These are phyloP conservation scores for Cyanoliseus patagonus DNA, from an alignment of 2,113 vertebrate genomes.

Conservation along the genomic window DNA sequence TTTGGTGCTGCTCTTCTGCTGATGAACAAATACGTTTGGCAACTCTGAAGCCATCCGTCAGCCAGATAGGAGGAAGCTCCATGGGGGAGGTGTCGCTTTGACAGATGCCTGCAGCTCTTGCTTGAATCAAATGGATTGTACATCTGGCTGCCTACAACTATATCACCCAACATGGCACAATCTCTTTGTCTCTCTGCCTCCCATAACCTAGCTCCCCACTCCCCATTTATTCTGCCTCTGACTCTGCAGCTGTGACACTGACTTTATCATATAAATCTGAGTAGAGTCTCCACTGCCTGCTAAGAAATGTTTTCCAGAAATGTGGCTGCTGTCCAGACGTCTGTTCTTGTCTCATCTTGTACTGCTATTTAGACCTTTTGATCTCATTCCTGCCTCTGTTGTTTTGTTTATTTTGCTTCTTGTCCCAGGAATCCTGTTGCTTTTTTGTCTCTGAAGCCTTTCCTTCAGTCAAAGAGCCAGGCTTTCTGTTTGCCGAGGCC, in stretches of 20 bases:
- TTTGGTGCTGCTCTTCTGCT: neutral
- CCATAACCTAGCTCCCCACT: neutral
- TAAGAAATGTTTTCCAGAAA: slow-evolving; percentile 24
- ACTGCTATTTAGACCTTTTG: slow-evolving; percentile 51
- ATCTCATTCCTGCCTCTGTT: slow-evolving; percentile 45
- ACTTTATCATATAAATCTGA: neutral
- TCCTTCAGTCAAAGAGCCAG: neutral
- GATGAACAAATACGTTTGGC: neutral
- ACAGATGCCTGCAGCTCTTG: slow-evolving; percentile 40
- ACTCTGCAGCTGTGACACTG: neutral
- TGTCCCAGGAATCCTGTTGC: slow-evolving; percentile 21
- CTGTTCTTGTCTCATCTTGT: slow-evolving; percentile 59
- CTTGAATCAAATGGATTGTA: slow-evolving; percentile 10
- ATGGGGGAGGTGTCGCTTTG: slow-evolving; percentile 15
- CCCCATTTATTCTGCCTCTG: neutral
- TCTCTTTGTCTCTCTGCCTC: slow-evolving; percentile 20
- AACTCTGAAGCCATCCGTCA: neutral
- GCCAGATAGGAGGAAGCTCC: slow-evolving; percentile 31
- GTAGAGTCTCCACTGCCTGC: neutral
- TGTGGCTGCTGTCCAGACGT: slow-evolving; percentile 40
- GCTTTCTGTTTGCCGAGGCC: neutral
- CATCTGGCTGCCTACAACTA: slow-evolving; percentile 47
- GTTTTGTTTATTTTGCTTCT: slow-evolving; percentile 51
- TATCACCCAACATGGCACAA: neutral
- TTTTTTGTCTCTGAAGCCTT: neutral